phyloP scores from a whole-genome alignment of 1,140 invertebrate genomes.

The Pseudomyrmex concolor region DNA sequence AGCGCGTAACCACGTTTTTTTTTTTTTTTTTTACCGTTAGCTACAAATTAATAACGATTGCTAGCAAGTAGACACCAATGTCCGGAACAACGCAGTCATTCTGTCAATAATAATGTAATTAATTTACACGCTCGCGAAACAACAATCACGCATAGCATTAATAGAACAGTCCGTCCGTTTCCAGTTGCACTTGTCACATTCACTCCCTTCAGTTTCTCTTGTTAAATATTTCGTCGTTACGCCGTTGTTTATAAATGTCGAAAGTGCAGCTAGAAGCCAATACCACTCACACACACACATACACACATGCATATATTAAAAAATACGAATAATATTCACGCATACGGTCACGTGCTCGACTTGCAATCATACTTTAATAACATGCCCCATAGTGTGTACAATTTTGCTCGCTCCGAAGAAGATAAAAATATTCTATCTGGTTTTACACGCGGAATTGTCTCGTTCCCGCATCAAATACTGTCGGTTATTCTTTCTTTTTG shows the following conservation, averaged over 20 bases:
- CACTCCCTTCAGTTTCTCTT: not conserved
- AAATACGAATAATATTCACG: not conserved
- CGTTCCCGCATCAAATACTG: too few relatives aligned
- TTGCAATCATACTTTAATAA: constrained; percentile 19
- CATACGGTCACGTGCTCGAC: not conserved
- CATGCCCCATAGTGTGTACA: not conserved
- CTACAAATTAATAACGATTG: constrained; percentile 68
- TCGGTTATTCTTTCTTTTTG: too few relatives aligned
- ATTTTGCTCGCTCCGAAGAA: constrained; percentile 13
- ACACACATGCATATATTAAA: not conserved
- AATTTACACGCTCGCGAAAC: constrained; percentile 45
- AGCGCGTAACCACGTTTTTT: constrained; percentile 67
- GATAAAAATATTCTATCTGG: not conserved
- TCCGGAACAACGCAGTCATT: constrained; percentile 40
- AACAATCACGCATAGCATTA: not conserved
- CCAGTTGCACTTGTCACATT: constrained; percentile 6
- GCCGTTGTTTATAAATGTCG: constrained; percentile 16
- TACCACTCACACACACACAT: not conserved
- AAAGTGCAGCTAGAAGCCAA: constrained; percentile 19
- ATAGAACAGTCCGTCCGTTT: not conserved
- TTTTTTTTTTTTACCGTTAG: constrained; percentile 60
- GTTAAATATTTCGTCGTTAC: not conserved
- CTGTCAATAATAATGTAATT: not conserved
- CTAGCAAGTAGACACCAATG: constrained; percentile 59
- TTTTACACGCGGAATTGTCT: not conserved